Percentiles rank a stretch among this genome's conserved stretches.
Conservation (phyloP, 2,797 vertebrate genomes). For the Sebastes paucispinis region DNA sequence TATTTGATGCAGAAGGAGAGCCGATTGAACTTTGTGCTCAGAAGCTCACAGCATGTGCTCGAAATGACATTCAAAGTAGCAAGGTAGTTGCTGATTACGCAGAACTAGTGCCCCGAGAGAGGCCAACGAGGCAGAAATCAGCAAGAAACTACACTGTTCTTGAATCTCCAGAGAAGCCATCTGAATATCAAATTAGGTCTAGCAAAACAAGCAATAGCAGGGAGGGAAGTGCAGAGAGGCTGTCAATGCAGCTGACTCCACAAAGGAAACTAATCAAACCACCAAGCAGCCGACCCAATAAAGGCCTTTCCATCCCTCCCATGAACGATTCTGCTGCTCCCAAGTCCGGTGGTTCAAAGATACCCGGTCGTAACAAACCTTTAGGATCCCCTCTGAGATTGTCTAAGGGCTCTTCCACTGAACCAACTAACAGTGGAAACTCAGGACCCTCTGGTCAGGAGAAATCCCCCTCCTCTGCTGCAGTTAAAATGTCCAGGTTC, state of each 20-base stretch:
- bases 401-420: slow-evolving; percentile 61
- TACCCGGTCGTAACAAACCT: slow-evolving; percentile 83
- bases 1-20: slow-evolving; percentile 88
- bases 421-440: slow-evolving; percentile 55
- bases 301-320: slow-evolving; percentile 74
- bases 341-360: slow-evolving; percentile 83
- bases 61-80: slow-evolving; percentile 73
- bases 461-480: slow-evolving; percentile 78
- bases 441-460: slow-evolving; percentile 71
- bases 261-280: slow-evolving; percentile 82
- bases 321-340: slow-evolving; percentile 64
- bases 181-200: slow-evolving; percentile 64
- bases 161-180: slow-evolving; percentile 80
- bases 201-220: slow-evolving; percentile 56
- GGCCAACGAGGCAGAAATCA: slow-evolving; percentile 74
- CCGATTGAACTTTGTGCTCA: slow-evolving; percentile 86
- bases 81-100: slow-evolving; percentile 69
- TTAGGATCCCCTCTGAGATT: slow-evolving; percentile 81
- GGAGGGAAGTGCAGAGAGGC: slow-evolving; percentile 67
- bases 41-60: slow-evolving; percentile 75
- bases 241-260: slow-evolving; percentile 68
- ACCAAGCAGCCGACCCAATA: slow-evolving; percentile 60
- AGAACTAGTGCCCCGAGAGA: slow-evolving; percentile 81
- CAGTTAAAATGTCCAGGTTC: slow-evolving; percentile 83
- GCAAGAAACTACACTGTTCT: slow-evolving; percentile 76